These are phyloP conservation scores for Prosopocoilus inquinatus DNA, from an alignment of 2,888 invertebrate genomes.

Conservation along the genomic window DNA sequence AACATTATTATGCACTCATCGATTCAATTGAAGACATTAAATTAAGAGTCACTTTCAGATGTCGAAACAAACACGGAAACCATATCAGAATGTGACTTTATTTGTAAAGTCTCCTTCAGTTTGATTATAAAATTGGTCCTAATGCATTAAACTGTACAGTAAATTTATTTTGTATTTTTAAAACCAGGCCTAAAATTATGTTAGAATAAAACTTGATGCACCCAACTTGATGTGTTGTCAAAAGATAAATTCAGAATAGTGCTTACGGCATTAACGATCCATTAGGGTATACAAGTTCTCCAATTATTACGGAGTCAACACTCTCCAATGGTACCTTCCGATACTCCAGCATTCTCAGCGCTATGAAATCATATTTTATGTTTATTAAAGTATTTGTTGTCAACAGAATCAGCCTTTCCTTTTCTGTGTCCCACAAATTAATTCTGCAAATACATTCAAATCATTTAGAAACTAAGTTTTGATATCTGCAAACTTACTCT, in stretches of 20 bases:
- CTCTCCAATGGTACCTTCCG: conserved; percentile 66
- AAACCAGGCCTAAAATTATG: no score
- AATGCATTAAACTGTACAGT: no score
- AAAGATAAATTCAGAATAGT: neutral
- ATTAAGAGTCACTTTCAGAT: no score
- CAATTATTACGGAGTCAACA: conserved; percentile 70
- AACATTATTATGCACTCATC: no score
- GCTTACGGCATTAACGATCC: conserved; percentile 84
- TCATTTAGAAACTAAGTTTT: neutral
- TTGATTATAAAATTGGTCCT: no score
- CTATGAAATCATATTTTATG: conserved; percentile 84
- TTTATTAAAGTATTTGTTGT: conserved; percentile 71
- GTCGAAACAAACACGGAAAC: no score
- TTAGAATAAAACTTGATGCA: neutral
- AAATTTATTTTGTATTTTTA: no score
- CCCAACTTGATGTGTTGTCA: no score
- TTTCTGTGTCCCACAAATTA: conserved; percentile 84
- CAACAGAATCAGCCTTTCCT: conserved; percentile 74
- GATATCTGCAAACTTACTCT: conserved; percentile 62
- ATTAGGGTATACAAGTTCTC: conserved; percentile 78
- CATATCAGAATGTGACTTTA: no score
- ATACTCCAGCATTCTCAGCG: conserved; percentile 69
- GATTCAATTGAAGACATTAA: no score
- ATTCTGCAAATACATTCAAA: conserved; percentile 57
- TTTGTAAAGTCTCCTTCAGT: no score